Evolutionary conservation across 2,797 vertebrate genomes (phyloP), one percentile per base, ranked within the genome.

Genomic region (Chelon auratus): DNA sequence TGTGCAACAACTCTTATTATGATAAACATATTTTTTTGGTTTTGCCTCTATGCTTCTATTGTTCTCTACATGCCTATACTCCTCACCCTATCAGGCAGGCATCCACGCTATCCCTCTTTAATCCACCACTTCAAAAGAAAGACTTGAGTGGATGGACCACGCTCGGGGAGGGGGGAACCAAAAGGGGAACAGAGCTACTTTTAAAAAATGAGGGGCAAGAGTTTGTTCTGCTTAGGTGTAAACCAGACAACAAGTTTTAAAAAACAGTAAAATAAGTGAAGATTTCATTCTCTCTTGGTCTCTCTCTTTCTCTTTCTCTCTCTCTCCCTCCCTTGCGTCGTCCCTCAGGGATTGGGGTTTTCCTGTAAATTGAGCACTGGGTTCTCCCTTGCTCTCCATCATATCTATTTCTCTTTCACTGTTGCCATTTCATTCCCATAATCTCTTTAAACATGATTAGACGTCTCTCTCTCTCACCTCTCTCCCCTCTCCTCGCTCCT

Each of bases 91-190:
- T 70, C 80, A 84, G 78, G 73, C 82, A 85, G 82, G 78, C 82
- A 74, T 91, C 68, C 83, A 79, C 77, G 45, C 77, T 64, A 80
- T 71, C 68, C 80, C 74, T 79, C 85, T 84, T 90, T 93, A 52
- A 88, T 87, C 82, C 80, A 48, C 72, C 85, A 87, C 91, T 90
- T 93, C 89, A 90, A 92, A 94, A 77, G 78, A 47, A 40, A 82
- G 68, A 72, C 79, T 72, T 51, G 68, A 74, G 68, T 89, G 63
- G 77, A 88, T 85, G 86, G 78, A 85, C 85, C 64, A 10, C 36
- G 78, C 77, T 88, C 72, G 61, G 82, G 24, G 24, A 26, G 24
- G 24, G 30, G 84, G 76, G 86, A 69, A 80, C 62, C 67, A 64
- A 60, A 73, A 20, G 33, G 15, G 83, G 80, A 91, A 89, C 88